Evolutionary conservation across 2,888 invertebrate genomes (phyloP).

Genomic region (Dolichopus griseipennis): DNA sequence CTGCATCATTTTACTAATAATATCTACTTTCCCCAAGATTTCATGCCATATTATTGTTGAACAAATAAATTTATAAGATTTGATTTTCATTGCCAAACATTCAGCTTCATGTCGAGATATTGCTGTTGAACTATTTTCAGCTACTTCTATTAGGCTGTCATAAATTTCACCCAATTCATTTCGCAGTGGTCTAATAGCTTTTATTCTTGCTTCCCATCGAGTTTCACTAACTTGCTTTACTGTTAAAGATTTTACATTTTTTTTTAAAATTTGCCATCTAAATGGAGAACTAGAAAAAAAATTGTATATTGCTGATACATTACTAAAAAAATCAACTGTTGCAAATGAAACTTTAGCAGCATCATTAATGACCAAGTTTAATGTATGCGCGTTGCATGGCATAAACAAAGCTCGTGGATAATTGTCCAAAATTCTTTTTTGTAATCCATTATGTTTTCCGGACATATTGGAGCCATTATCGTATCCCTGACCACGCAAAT

Average conservation of each 20-base stretch:
- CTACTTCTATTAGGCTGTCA: constrained; percentile 11
- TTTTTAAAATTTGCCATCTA: constrained; percentile 11
- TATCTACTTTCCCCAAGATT: constrained; percentile 8
- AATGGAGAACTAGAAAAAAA: constrained; percentile 12
- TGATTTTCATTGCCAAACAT: constrained; percentile 7
- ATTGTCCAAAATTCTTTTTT: constrained; percentile 8
- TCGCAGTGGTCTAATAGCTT: constrained; percentile 9
- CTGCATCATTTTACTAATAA: constrained; percentile 8
- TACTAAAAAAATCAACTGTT: constrained; percentile 10
- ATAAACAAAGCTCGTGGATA: constrained; percentile 10
- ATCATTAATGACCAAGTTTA: constrained; percentile 11
- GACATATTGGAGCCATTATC: constrained; percentile 9
- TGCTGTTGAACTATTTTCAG: neutral
- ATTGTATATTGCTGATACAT: constrained; percentile 17
- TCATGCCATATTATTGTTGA: constrained; percentile 8
- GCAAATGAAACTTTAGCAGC: constrained; percentile 10
- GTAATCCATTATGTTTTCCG: constrained; percentile 14
- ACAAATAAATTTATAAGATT: constrained; percentile 12
- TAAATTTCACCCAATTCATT: constrained; percentile 8
- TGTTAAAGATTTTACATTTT: neutral
- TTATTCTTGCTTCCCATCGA: constrained; percentile 16
- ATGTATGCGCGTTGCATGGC: constrained; percentile 8
- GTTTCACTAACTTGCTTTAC: constrained; percentile 12
- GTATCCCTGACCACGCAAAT: constrained; percentile 7
- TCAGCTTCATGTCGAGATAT: constrained; percentile 9